Percentiles rank a stretch among this genome's conserved stretches.
These are phyloP conservation scores for Drosophila pruinosa DNA, from an alignment of 1,140 invertebrate species.

Conservation along the genomic window DNA sequence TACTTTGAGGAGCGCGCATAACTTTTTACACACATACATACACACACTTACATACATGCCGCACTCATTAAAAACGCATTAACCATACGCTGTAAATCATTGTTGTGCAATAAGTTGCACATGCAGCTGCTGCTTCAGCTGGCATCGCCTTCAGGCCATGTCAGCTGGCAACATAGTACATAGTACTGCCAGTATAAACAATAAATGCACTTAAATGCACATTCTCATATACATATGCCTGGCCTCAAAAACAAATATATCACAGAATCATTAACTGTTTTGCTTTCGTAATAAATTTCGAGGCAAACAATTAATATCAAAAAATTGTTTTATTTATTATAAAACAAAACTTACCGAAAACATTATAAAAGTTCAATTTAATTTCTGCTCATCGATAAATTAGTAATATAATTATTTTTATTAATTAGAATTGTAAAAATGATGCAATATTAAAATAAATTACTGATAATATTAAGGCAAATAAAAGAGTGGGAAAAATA, in stretches of 20 bases:
- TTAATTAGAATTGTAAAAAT: too few relatives aligned
- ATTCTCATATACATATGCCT: background rate
- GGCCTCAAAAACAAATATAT: background rate
- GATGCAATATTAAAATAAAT: too few relatives aligned
- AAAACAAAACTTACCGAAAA: too few relatives aligned
- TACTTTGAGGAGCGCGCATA: conserved; percentile 24
- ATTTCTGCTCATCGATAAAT: too few relatives aligned
- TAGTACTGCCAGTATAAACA: background rate
- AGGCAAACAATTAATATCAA: too few relatives aligned
- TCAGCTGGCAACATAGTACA: conserved; percentile 36
- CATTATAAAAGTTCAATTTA: too few relatives aligned
- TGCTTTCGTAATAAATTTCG: too few relatives aligned
- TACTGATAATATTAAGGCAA: too few relatives aligned
- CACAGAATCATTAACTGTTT: conserved; percentile 17
- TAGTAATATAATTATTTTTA: too few relatives aligned
- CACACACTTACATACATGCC: conserved; percentile 34
- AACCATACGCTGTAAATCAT: conserved; percentile 75
- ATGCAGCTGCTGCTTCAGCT: conserved; percentile 36
- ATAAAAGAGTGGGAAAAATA: too few relatives aligned
- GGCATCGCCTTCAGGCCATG: conserved; percentile 8
- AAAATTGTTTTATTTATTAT: too few relatives aligned
- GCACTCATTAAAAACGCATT: conserved; percentile 78
- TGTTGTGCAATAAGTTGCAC: conserved; percentile 64
- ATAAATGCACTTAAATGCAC: background rate
- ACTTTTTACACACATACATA: conserved; percentile 6